These are phyloP conservation scores for Scyliorhinus canicula DNA, from an alignment of 2,797 vertebrate species.

Conservation along the genomic window DNA sequence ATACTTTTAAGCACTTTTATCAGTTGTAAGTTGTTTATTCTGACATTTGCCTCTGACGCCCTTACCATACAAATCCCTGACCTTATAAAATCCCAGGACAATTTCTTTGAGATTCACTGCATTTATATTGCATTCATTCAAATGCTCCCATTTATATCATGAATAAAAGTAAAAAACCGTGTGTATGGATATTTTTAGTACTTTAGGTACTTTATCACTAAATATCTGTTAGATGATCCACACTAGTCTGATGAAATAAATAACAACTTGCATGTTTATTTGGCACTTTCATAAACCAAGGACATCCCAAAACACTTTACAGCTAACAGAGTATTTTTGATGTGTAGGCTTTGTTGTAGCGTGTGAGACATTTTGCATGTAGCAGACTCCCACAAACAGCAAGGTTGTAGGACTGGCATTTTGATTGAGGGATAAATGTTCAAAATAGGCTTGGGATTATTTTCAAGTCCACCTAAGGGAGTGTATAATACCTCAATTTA, in stretches of 20 bases:
- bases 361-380: neutral
- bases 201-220: neutral
- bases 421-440: neutral
- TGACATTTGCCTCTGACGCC: neutral
- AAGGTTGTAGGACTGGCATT: neutral
- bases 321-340: too few relatives aligned
- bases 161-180: neutral
- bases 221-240: neutral
- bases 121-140: neutral
- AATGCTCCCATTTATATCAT: neutral
- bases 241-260: neutral
- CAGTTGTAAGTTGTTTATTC: conserved; percentile 19
- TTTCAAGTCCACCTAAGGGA: neutral
- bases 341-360: neutral
- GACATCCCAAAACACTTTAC: too few relatives aligned
- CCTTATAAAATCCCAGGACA: neutral
- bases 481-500: neutral
- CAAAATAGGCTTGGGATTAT: neutral
- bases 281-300: neutral
- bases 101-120: conserved; percentile 10
- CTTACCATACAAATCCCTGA: conserved; percentile 22
- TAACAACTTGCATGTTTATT: neutral
- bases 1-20: neutral
- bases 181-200: neutral
- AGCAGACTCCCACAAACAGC: neutral